Evolutionary conservation across 2,888 invertebrate species (phyloP).

Genomic region (Lampropteryx suffumata): DNA sequence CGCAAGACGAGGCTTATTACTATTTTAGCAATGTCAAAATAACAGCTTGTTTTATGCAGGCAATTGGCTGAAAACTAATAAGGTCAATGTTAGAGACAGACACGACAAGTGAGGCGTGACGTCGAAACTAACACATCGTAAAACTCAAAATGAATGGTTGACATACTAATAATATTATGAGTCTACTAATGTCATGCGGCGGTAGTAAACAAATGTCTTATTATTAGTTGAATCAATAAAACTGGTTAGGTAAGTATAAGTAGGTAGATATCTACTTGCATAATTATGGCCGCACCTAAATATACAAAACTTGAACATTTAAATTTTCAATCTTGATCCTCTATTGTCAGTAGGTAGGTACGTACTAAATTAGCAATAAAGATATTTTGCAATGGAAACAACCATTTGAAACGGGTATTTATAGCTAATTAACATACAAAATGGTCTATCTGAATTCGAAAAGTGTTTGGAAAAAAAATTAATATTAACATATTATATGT

Average conservation of each 20-base stretch:
- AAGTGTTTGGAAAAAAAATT: constrained; percentile 13
- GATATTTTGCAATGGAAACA: constrained; percentile 10
- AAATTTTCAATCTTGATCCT: constrained; percentile 9
- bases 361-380: constrained; percentile 1
- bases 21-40: constrained; percentile 57
- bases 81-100: constrained; percentile 33
- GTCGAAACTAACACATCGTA: constrained; percentile 25
- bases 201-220: constrained; percentile 5
- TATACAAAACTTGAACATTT: constrained; percentile 7
- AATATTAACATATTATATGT: constrained; percentile 22
- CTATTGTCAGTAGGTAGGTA: constrained; percentile 9
- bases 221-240: not conserved
- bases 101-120: constrained; percentile 15
- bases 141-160: constrained; percentile 15
- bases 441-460: constrained; percentile 6
- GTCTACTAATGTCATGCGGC: not conserved
- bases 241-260: too few species aligned
- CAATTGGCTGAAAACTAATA: constrained; percentile 49
- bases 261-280: too few species aligned
- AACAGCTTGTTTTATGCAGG: constrained; percentile 48
- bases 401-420: constrained; percentile 5
- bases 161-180: constrained; percentile 9
- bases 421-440: constrained; percentile 20
- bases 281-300: constrained; percentile 9
- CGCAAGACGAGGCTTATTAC: constrained; percentile 52